Conservation (phyloP, 2,888 invertebrate species). For the Danaus chrysippus region DNA sequence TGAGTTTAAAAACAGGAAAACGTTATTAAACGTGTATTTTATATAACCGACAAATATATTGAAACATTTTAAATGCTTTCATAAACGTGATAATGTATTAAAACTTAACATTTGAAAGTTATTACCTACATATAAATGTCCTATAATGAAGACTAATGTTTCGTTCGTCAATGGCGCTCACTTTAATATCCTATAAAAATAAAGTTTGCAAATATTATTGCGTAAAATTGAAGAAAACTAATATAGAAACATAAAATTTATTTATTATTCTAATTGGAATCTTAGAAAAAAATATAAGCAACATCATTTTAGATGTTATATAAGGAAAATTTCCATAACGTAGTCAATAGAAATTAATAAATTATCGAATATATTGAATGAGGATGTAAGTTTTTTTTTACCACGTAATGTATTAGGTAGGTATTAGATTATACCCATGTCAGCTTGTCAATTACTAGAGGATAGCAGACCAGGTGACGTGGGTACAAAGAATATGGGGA, state of each 20-base stretch:
- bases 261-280: too few species aligned
- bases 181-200: too few species aligned
- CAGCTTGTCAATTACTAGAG: conserved; percentile 62
- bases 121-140: too few species aligned
- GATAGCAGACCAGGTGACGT: conserved; percentile 42
- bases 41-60: not conserved
- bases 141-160: too few species aligned
- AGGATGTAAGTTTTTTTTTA: not conserved
- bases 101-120: too few species aligned
- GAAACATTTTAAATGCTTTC: not conserved
- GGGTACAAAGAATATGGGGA: conserved; percentile 34
- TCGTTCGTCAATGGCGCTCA: too few species aligned
- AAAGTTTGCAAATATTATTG: too few species aligned
- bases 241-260: too few species aligned
- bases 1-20: conserved; percentile 22
- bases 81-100: not conserved
- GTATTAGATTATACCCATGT: conserved; percentile 52
- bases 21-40: conserved; percentile 7
- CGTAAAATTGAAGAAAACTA: too few species aligned
- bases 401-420: conserved; percentile 20
- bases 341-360: not conserved
- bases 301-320: too few species aligned
- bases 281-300: too few species aligned
- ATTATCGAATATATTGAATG: conserved; percentile 1
- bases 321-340: too few species aligned